These are phyloP conservation scores for Eupsilia transversa DNA, from an alignment of 2,888 invertebrate species.

Conservation along the genomic window DNA sequence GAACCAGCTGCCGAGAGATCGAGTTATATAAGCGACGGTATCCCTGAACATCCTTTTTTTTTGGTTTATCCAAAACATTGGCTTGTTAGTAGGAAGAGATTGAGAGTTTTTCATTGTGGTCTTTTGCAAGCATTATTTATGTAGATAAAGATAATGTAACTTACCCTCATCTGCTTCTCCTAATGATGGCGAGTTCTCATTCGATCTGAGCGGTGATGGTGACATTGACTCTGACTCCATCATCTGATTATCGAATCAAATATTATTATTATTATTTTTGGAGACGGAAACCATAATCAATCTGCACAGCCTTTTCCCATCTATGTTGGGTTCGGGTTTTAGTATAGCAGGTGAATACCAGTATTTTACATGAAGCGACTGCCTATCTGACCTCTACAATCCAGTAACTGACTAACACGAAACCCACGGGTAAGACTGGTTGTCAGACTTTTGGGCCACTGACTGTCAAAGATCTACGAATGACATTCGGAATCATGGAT, in stretches of 20 bases:
- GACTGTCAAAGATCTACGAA: background rate
- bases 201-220: constrained; percentile 84
- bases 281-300: background rate
- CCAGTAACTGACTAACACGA: background rate
- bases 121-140: background rate
- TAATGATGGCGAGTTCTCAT: constrained; percentile 85
- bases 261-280: background rate
- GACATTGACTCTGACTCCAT: constrained; percentile 86
- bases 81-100: background rate
- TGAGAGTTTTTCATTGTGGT: background rate
- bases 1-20: constrained; percentile 72
- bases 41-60: background rate
- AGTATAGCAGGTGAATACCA: background rate
- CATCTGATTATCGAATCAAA: constrained; percentile 66
- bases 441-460: background rate
- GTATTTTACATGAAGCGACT: background rate
- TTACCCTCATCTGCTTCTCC: constrained; percentile 88
- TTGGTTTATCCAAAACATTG: background rate
- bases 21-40: background rate
- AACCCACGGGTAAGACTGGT: background rate
- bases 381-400: background rate
- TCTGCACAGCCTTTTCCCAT: background rate
- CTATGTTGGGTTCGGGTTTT: background rate
- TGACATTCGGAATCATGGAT: background rate
- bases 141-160: background rate